Conservation (phyloP, 2,113 vertebrate genomes). For the Pomatostomus ruficeps region DNA sequence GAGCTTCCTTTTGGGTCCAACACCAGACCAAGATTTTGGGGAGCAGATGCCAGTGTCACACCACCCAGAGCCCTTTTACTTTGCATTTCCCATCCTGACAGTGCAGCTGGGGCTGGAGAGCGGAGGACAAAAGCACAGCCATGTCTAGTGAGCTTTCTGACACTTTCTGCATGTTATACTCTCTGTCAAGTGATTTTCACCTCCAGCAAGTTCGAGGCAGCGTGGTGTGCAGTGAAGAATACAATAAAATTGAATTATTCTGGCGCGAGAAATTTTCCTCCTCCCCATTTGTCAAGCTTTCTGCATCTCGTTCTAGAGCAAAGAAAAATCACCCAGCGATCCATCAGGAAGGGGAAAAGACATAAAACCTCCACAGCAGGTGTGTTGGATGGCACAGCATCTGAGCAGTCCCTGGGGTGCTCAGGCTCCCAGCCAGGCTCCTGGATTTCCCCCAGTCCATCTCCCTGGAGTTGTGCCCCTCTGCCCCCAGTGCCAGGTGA, state of each 20-base stretch:
- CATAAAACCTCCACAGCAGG: background rate
- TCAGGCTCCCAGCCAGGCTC: background rate
- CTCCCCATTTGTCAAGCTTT: constrained; percentile 3
- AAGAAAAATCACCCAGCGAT: background rate
- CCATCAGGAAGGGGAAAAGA: background rate
- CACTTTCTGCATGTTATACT: background rate
- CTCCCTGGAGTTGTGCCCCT: background rate
- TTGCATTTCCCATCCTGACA: background rate
- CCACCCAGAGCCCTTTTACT: background rate
- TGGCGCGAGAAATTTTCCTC: background rate
- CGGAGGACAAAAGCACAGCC: background rate
- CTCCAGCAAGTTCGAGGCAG: background rate
- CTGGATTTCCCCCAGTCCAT: background rate
- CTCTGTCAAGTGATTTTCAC: background rate
- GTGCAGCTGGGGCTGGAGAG: background rate
- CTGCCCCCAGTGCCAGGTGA: background rate
- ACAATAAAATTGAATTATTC: constrained; percentile 40
- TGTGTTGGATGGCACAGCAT: background rate
- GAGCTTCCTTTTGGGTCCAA: background rate
- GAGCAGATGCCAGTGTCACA: background rate
- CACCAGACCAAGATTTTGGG: background rate
- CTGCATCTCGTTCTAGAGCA: background rate
- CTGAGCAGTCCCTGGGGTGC: background rate
- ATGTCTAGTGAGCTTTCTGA: background rate
- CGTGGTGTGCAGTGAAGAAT: background rate